Evolutionary conservation across 1,140 invertebrate species (phyloP), one percentile per base, ranked within the genome.

Genomic region (Macrostomum lignano): DNA sequence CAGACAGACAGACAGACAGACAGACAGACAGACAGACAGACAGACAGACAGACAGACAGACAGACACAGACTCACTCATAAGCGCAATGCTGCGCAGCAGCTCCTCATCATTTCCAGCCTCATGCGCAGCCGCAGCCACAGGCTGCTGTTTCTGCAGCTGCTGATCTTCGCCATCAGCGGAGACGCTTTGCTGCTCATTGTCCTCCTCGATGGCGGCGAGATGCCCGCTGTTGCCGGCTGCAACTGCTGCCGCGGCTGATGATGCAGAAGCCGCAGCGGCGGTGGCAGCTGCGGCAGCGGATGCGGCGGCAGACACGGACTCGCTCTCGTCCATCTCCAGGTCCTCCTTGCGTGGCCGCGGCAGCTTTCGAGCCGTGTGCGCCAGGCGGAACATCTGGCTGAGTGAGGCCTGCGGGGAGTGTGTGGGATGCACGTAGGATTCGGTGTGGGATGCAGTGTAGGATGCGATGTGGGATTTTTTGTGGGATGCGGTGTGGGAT

Each of bases 331-430:
- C 47, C 32, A 44, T 41, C n/a, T 49, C 42, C 2, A 55, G 38
- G 35, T 55, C 49, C 23, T 52, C 50, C 28, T 49, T 48, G 15
- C 50, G 44, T 9, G 48, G 50, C 17, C 47, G 44, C 9, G 52
- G 50, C 14, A 52, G 38, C 7, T 46, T 47, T 29, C 37, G 33
- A 10, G 47, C 40, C 6, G 37, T 41, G 21, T 42, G 40, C n/a
- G 44, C 37, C 42, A 54, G 36, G 35, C 49, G 51, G 11, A n/a
- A n/a, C n/a, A n/a, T n/a, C n/a, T n/a, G n/a, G n/a, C n/a, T n/a
- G n/a, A n/a, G n/a, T n/a, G n/a, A n/a, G n/a, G n/a, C n/a, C n/a
- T n/a, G n/a, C n/a, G n/a, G n/a, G n/a, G n/a, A n/a, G n/a, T n/a
- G n/a, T n/a, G n/a, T n/a, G n/a, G n/a, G n/a, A n/a, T n/a, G n/a